Conservation (phyloP, 2,888 invertebrate genomes). For the Anarsia innoxiella region DNA sequence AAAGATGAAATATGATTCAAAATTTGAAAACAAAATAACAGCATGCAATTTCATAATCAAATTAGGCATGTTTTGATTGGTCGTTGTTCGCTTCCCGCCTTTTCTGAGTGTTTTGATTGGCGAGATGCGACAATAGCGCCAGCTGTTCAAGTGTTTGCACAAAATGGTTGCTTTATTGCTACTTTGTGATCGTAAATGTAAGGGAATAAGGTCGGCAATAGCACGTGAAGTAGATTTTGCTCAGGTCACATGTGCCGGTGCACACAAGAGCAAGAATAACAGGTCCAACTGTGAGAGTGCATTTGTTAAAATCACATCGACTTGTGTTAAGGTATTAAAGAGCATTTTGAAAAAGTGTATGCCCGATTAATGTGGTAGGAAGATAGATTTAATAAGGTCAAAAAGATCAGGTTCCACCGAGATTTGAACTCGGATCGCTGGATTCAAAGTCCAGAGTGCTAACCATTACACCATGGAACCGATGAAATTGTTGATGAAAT, state of each 20-base stretch:
- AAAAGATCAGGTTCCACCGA: constrained; percentile 80
- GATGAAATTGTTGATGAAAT: constrained; percentile 1
- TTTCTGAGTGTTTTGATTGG: constrained; percentile 63
- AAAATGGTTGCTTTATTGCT: constrained; percentile 31
- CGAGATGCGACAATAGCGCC: constrained; percentile 48
- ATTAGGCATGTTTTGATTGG: constrained; percentile 67
- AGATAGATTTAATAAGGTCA: neutral
- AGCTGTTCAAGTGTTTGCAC: constrained; percentile 64
- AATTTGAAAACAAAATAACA: constrained; percentile 32
- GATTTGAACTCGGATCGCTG: constrained; percentile 90
- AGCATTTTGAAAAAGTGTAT: neutral
- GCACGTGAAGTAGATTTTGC: constrained; percentile 13
- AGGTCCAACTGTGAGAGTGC: constrained; percentile 52
- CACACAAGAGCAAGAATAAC: constrained; percentile 59
- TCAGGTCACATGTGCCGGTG: constrained; percentile 42
- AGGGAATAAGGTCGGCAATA: constrained; percentile 20
- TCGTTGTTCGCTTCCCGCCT: constrained; percentile 43
- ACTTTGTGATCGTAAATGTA: neutral
- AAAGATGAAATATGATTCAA: too few relatives aligned
- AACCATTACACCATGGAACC: constrained; percentile 79
- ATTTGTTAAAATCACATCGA: constrained; percentile 55
- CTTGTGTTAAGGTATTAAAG: neutral
- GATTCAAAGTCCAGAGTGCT: constrained; percentile 82
- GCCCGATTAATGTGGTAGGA: neutral
- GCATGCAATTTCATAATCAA: constrained; percentile 50